Evolutionary conservation across 2,113 vertebrate species (phyloP).

Genomic region (Antennarius striatus): DNA sequence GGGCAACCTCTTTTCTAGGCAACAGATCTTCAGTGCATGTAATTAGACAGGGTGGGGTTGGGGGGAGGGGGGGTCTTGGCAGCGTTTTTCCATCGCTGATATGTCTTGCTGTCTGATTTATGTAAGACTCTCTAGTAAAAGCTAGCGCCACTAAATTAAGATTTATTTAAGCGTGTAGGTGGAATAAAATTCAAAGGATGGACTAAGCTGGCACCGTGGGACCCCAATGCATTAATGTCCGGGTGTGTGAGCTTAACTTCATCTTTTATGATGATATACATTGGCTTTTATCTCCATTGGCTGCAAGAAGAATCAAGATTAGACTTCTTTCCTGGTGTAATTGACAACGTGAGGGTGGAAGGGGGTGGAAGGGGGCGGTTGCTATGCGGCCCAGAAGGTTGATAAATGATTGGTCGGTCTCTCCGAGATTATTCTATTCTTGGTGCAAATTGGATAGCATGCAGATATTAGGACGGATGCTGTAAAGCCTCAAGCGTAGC

Average conservation of each 20-base stretch:
- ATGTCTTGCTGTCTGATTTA: constrained; percentile 47
- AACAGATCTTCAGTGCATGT: constrained; percentile 72
- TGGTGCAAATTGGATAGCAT: constrained; percentile 65
- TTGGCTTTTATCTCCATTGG: constrained; percentile 22
- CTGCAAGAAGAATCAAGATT: constrained; percentile 17
- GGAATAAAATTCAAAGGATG: constrained; percentile 50
- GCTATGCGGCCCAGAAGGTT: constrained; percentile 33
- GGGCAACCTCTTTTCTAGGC: constrained; percentile 71
- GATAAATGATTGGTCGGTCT: constrained; percentile 66
- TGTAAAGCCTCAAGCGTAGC: constrained; percentile 45
- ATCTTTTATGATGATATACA: constrained; percentile 42
- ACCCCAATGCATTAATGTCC: constrained; percentile 51
- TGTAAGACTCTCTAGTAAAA: constrained; percentile 28
- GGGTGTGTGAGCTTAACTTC: constrained; percentile 46
- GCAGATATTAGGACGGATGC: constrained; percentile 69
- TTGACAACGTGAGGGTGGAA: constrained; percentile 9
- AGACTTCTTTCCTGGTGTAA: constrained; percentile 14
- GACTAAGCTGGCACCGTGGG: constrained; percentile 26
- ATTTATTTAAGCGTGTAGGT: constrained; percentile 63
- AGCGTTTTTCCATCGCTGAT: constrained; percentile 55
- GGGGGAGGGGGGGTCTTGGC: constrained; percentile 36
- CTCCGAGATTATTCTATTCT: constrained; percentile 65
- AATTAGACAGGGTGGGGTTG: constrained; percentile 65
- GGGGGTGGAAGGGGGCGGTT: background rate
- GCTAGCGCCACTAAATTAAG: constrained; percentile 51